Conservation (phyloP, 2,888 invertebrate species). For the Strigamia maritima region DNA sequence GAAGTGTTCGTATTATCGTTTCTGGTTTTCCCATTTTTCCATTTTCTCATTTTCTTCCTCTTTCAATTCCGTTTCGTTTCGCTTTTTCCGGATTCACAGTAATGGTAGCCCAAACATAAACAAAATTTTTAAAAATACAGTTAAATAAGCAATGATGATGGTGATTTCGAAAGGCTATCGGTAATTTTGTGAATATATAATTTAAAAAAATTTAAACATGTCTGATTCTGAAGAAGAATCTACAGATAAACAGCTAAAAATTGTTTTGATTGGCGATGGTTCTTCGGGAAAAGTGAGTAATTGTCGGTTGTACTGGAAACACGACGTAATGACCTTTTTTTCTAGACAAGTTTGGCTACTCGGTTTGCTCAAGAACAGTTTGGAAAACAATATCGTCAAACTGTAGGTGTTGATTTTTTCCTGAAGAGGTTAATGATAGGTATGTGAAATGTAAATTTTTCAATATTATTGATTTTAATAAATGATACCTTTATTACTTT, state of each 20-base stretch:
- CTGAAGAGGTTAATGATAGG: constrained; percentile 61
- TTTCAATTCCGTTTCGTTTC: background rate
- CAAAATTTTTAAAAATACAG: background rate
- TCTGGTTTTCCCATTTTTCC: background rate
- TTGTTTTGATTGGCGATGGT: constrained; percentile 75
- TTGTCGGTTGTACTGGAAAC: background rate
- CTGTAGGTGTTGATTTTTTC: constrained; percentile 70
- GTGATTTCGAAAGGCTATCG: background rate
- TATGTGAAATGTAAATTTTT: background rate
- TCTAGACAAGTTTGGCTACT: constrained; percentile 63
- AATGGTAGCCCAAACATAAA: background rate
- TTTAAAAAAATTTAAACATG: constrained; percentile 54
- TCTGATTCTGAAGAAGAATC: constrained; percentile 66
- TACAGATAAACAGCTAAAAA: constrained; percentile 65
- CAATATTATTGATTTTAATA: background rate
- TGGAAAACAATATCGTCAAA: constrained; percentile 59
- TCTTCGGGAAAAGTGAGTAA: constrained; percentile 78
- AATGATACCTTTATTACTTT: background rate
- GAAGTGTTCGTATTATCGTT: background rate
- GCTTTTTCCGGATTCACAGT: background rate
- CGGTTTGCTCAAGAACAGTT: constrained; percentile 68
- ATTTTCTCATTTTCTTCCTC: background rate
- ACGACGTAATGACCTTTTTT: constrained; percentile 35
- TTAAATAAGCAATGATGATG: background rate
- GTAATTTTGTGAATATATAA: constrained; percentile 24